Evolutionary conservation across 2,113 vertebrate species (phyloP).

Genomic region (Cebus imitator): DNA sequence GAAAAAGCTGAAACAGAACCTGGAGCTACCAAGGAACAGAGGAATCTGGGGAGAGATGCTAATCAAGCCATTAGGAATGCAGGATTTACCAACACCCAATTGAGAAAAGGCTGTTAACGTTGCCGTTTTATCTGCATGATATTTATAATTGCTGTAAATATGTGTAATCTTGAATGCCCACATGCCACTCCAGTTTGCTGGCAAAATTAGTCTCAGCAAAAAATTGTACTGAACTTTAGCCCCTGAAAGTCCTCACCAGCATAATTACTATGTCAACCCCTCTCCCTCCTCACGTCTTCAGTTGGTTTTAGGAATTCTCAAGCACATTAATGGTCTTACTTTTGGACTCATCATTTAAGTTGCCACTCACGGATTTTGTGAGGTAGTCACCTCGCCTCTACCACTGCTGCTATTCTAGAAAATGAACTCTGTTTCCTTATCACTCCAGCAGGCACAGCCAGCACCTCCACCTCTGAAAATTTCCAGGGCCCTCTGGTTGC

Average conservation of each 20-base stretch:
- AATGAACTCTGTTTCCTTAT: neutral
- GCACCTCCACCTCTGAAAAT: neutral
- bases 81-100: neutral
- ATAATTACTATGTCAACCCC: neutral
- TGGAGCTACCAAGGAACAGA: neutral
- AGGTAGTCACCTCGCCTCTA: neutral
- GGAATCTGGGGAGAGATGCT: neutral
- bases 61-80: neutral
- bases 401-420: neutral
- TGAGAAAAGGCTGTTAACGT: neutral
- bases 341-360: neutral
- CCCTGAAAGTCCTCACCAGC: neutral
- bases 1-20: neutral
- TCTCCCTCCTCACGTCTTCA: neutral
- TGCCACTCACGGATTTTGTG: neutral
- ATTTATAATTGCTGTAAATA: neutral
- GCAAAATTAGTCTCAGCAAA: neutral
- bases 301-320: neutral
- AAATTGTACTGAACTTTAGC: neutral
- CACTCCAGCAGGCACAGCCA: rapidly evolving
- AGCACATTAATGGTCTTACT: neutral
- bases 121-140: rapidly evolving
- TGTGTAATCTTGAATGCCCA: neutral
- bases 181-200: neutral
- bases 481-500: neutral